Conservation (phyloP, 1,140 invertebrate species). For the Pectinophora gossypiella region DNA sequence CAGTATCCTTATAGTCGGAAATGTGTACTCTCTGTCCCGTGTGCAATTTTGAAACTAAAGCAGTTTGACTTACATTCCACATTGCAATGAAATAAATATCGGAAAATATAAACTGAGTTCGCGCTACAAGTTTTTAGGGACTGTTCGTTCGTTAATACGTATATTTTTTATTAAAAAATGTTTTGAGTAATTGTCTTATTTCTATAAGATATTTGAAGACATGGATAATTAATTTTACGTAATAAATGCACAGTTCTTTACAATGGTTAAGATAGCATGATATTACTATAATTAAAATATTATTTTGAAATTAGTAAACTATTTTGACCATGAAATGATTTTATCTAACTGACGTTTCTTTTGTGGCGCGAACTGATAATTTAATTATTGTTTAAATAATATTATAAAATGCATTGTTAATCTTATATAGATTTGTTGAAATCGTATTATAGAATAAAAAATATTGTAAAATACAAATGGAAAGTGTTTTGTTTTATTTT, state of each 20-base stretch:
- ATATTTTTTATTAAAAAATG: too few relatives aligned
- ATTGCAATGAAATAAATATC: conserved; percentile 11
- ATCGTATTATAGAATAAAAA: conserved; percentile 60
- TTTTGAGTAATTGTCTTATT: too few relatives aligned
- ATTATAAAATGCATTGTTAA: conserved; percentile 12
- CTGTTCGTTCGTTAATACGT: too few relatives aligned
- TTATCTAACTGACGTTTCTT: not conserved
- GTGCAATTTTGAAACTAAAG: conserved; percentile 45
- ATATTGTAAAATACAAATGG: conserved; percentile 16
- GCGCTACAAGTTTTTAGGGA: too few relatives aligned
- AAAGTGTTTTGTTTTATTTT: conserved; percentile 50
- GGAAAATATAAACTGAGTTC: too few relatives aligned
- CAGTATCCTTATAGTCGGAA: not conserved
- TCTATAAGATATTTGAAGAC: too few relatives aligned
- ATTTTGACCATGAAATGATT: too few relatives aligned
- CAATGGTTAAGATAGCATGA: too few relatives aligned
- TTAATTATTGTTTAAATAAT: not conserved
- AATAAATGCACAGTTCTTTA: too few relatives aligned
- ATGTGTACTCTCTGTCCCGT: conserved; percentile 19
- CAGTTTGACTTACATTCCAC: conserved; percentile 46
- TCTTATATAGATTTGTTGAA: conserved; percentile 64
- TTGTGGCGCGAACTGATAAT: not conserved
- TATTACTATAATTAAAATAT: too few relatives aligned
- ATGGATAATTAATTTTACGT: too few relatives aligned
- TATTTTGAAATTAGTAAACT: too few relatives aligned